Conservation (phyloP, 2,888 invertebrate genomes). For the Mimas tiliae region DNA sequence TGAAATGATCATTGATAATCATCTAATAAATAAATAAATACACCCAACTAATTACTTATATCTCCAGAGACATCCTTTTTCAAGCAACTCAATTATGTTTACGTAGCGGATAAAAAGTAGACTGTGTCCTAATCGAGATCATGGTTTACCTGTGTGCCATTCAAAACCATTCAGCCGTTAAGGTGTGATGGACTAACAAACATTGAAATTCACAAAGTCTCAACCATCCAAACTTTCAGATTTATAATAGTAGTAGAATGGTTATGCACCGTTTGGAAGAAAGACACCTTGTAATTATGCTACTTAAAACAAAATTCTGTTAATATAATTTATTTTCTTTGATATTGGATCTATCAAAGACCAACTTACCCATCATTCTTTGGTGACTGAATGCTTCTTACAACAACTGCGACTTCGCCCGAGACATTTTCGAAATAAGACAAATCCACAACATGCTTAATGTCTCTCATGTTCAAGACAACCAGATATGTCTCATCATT, state of each 20-base stretch:
- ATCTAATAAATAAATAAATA: too few species aligned
- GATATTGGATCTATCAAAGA: background rate
- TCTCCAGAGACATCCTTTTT: background rate
- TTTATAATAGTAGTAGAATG: too few species aligned
- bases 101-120: too few species aligned
- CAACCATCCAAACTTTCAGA: too few species aligned
- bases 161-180: too few species aligned
- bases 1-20: background rate
- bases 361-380: slow-evolving; percentile 61
- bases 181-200: too few species aligned
- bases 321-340: background rate
- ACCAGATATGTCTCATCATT: slow-evolving; percentile 65
- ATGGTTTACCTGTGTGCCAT: too few species aligned
- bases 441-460: slow-evolving; percentile 58
- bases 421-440: slow-evolving; percentile 70
- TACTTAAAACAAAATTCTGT: background rate
- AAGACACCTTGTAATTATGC: too few species aligned
- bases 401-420: slow-evolving; percentile 78
- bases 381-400: slow-evolving; percentile 63
- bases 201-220: too few species aligned
- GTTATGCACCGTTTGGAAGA: too few species aligned
- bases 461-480: slow-evolving; percentile 80
- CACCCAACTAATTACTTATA: background rate
- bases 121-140: too few species aligned
- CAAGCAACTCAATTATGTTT: too few species aligned